These are phyloP conservation scores for Pandemis corylana DNA, from an alignment of 2,888 invertebrate genomes.

Conservation along the genomic window DNA sequence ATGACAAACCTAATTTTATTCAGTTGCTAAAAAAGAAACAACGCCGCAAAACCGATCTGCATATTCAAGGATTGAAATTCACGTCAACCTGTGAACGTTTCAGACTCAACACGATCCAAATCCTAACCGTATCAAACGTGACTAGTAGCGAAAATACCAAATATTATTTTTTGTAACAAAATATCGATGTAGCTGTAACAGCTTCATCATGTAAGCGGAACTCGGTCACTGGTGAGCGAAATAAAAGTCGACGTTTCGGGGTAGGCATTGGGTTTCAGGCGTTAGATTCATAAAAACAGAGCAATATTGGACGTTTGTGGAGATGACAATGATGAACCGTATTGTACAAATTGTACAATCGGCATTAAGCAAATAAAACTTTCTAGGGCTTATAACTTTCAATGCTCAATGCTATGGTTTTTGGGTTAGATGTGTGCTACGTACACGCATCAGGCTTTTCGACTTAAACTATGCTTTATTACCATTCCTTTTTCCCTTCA, in stretches of 20 bases:
- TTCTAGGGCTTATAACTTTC: background rate
- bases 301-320: constrained; percentile 37
- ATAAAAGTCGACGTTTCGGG: constrained; percentile 16
- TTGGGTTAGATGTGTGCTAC: too few relatives aligned
- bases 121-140: constrained; percentile 29
- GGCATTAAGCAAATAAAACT: background rate
- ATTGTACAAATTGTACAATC: constrained; percentile 7
- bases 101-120: background rate
- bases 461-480: too few relatives aligned
- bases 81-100: constrained; percentile 5
- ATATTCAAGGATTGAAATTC: constrained; percentile 25
- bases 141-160: constrained; percentile 32
- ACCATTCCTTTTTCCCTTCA: too few relatives aligned
- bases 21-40: background rate
- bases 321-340: constrained; percentile 30
- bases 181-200: constrained; percentile 28
- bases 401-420: too few relatives aligned
- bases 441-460: too few relatives aligned
- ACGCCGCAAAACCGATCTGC: constrained; percentile 3
- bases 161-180: constrained; percentile 38
- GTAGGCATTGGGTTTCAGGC: constrained; percentile 23
- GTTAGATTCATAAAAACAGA: constrained; percentile 29
- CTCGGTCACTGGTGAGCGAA: constrained; percentile 19
- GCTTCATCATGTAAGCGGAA: constrained; percentile 19
- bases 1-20: background rate